Base-by-base conservation (phyloP, 2,113 vertebrate genomes). In the Columbina picui region DNA sequence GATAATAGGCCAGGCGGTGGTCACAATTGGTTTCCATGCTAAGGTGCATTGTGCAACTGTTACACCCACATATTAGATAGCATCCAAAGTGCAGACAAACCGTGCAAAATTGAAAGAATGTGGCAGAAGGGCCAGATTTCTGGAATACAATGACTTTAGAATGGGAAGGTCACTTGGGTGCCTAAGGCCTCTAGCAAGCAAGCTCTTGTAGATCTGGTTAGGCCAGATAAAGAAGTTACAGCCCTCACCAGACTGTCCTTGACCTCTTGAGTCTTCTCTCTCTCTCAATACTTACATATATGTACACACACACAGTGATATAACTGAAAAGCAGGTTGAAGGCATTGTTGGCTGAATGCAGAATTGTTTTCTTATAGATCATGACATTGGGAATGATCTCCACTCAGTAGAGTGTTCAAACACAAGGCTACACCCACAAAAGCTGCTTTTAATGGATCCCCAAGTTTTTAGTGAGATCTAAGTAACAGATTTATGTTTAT, bases 311-410 rank as follows among this genome's bases (percentile, higher is more conserved):
- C 43, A 45, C 18, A 45, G 14, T 30, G 49, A 4, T 20, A 25
- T 32, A 57, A 61, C n/a, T 83, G n/a, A 36, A 55, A 79, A 89
- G 10, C 12, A 55, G 36, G 5, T 15, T 61, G 50, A 47, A 95
- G 10, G 23, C 36, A 10, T 74, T 27, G 43, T 9, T 84, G 39
- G 9, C 45, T 84, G 27, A 21, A 36, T 3, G 5, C 20, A 78
- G 29, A 29, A 56, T 32, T 34, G 14, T 6, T 56, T 91, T 68
- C 29, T 34, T 76, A 3, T 9, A 26, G 50, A 21, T 38, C 45
- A 20, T 3, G 3, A 26, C 1, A 2, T 0, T 2, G n/a, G 10
- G 30, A 63, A 2, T 27, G 30, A 22, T 49, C 38, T 59, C 36
- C 8, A 10, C 49, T 60, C 34, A 49, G 25, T 32, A 50, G 69